Evolutionary conservation across 2,113 vertebrate genomes (phyloP).

Genomic region (Copsychus sechellarum): DNA sequence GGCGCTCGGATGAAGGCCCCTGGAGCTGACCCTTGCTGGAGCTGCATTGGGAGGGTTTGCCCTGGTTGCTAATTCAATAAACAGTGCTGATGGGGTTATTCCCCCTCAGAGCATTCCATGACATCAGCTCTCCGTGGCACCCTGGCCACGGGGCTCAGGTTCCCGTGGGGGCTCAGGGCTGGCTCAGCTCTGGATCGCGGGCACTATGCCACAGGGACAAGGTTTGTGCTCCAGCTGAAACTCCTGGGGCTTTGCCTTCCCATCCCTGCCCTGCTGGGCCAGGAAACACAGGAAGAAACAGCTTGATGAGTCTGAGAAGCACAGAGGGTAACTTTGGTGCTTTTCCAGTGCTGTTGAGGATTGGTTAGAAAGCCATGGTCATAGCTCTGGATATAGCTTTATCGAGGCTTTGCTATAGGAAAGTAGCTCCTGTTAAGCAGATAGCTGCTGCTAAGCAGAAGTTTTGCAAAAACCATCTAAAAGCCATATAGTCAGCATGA

Average conservation of each 20-base stretch:
- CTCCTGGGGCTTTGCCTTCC: background rate
- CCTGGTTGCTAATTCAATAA: conserved; percentile 73
- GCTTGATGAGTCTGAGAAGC: background rate
- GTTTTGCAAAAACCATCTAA: too few relatives aligned
- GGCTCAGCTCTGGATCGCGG: background rate
- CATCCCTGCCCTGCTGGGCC: background rate
- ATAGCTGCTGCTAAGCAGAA: too few relatives aligned
- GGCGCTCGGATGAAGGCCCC: background rate
- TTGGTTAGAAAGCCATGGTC: too few relatives aligned
- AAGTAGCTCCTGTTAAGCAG: too few relatives aligned
- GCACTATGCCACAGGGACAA: background rate
- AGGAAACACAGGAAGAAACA: conserved; percentile 2
- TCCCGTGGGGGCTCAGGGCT: background rate
- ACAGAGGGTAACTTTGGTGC: background rate
- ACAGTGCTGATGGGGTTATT: conserved; percentile 62
- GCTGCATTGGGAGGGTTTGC: conserved; percentile 68
- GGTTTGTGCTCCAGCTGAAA: background rate
- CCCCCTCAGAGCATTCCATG: conserved; percentile 63
- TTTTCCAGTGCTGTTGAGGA: background rate
- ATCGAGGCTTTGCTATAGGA: too few relatives aligned
- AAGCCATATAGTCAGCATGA: too few relatives aligned
- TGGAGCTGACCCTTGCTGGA: conserved; percentile 63
- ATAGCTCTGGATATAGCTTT: too few relatives aligned
- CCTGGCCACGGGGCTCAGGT: conserved; percentile 50
- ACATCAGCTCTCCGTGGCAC: conserved; percentile 56